Evolutionary conservation across 2,797 vertebrate genomes (phyloP), one percentile per base, ranked within the genome.

Genomic region (Pyrrhura leucotis): DNA sequence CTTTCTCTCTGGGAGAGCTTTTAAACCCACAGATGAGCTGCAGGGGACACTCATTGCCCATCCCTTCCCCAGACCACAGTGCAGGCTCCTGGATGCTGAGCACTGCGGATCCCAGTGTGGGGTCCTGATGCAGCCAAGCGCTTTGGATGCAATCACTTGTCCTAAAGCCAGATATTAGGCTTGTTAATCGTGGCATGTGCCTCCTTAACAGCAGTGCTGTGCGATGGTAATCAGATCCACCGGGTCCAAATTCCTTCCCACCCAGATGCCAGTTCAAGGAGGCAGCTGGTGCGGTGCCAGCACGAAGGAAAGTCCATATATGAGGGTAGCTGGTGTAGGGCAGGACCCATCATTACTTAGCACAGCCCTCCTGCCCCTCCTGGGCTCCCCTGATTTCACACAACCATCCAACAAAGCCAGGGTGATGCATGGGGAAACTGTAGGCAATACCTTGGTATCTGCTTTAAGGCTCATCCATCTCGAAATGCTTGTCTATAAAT

Each of bases 231-330:
- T 76, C 44, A 18, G 31, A 74, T 48, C 79, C 40, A 56, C 29
- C 4, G 50, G 62, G 89, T 88, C 68, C 85, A 92, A 95, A 95
- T 85, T 93, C 85, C 93, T 89, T 63, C 81, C 78, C 33, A 35
- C 79, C 54, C 62, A 78, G 77, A 85, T 59, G 42, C 45, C 83
- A 65, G 73, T 47, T 76, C 66, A 42, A 6, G 19, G 58, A 93
- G 78, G 74, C 35, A 82, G 47, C 29, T 58, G 19, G 45, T 74
- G 66, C 79, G 69, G 62, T 72, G 74, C 82, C 88, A 90, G 22
- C 31, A 23, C 0, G 0, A 48, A 88, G 68, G 45, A 44, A 87
- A 85, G 56, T n/a, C 69, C 53, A 58, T 1, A 2, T 8, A 2
- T 1, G 4, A 5, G 3, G 17, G n/a, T 28, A 62, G 18, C 65